Evolutionary conservation across 92 coral and sea anemone species (phyloP).

Genomic region (Porites evermanni): DNA sequence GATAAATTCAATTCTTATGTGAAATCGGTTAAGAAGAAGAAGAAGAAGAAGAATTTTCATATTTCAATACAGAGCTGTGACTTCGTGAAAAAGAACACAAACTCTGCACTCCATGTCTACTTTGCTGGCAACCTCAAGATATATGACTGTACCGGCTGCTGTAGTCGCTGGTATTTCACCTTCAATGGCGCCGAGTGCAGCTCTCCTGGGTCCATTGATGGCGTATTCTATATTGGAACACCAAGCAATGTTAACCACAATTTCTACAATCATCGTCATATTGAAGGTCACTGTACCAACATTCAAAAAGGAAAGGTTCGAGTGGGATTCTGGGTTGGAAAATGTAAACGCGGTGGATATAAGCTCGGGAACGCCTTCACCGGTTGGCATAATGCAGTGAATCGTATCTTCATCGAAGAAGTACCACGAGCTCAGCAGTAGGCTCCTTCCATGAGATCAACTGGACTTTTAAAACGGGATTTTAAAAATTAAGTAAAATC

Average conservation of each 20-base stretch:
- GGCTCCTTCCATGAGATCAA: no score
- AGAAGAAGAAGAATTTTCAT: no score
- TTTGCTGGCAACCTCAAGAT: conserved; percentile 31
- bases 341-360: background rate
- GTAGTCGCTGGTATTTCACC: no score
- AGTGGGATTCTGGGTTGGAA: conserved; percentile 62
- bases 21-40: no score
- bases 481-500: no score
- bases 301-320: conserved; percentile 32
- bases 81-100: background rate
- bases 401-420: conserved; percentile 15
- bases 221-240: conserved; percentile 15
- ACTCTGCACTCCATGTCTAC: conserved; percentile 26
- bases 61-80: conserved; percentile 14
- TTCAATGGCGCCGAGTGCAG: no score
- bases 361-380: background rate
- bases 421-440: conserved; percentile 22
- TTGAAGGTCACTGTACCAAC: conserved; percentile 58
- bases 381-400: conserved; percentile 1
- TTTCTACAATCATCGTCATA: conserved; percentile 37
- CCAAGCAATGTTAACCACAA: background rate
- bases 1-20: no score
- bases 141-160: background rate
- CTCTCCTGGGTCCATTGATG: conserved; percentile 59
- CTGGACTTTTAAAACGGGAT: no score